Base-by-base conservation (phyloP, 1,140 invertebrate species). In the Scaptomyza hsui region DNA sequence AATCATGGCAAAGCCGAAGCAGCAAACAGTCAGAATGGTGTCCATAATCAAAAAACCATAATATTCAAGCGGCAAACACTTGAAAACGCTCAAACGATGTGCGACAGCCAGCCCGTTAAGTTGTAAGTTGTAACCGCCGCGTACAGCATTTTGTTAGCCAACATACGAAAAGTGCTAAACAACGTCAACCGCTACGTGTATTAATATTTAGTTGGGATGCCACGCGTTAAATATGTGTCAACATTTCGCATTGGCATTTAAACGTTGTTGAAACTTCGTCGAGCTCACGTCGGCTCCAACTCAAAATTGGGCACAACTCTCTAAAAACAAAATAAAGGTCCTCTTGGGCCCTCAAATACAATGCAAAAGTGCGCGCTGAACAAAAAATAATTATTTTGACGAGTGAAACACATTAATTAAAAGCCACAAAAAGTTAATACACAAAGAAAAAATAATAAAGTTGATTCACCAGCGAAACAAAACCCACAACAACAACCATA, bases 61-160 rank as follows among this genome's bases (percentile, higher is more conserved):
- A 88, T 88, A 86, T 69, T 78, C 67, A 57, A 65, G 62, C 75
- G 75, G 71, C 77, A 75, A 78, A 83, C 72, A 64, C 57, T 72
- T 72, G 75, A 81, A 74, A 78, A 55, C 59, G 71, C 62, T 82
- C 75, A 86, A 81, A 88, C 67, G 63, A 69, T 47, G 77, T 75
- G 78, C 82, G 75, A 82, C 82, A 77, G 82, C 57, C 82, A 75
- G 21, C 74, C 71, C 65, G 82, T 65, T 47, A 82, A 88, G 82
- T 86, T 78, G 74, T 47, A 78, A 75, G 82, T 78, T 88, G 78
- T 51, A 78, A 78, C 62, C 49, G 77, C 56, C 69, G 56, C 56
- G 55, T 47, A 35, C 62, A 48, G 41, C 67, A 63, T 49, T 63
- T 51, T 13, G 45, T 67, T 67, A 67, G 16, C 32, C 44, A 5